Conservation (phyloP, 2,888 invertebrate species). For the Andrena fulva region DNA sequence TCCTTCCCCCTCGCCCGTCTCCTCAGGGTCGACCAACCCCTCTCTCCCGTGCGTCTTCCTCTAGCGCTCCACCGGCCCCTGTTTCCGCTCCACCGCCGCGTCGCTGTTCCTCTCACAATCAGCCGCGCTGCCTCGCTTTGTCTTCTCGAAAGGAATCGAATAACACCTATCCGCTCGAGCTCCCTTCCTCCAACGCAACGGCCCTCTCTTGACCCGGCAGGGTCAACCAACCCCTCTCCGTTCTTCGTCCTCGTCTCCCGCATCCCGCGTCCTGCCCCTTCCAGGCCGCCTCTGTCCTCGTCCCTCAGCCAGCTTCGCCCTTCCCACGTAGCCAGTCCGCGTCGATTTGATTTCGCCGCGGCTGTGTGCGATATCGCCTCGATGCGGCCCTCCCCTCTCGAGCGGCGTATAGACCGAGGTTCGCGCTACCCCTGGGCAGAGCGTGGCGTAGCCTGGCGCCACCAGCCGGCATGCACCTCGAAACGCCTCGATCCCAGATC, state of each 20-base stretch:
- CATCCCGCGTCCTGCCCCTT: background rate
- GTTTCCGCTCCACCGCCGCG: conserved; percentile 13
- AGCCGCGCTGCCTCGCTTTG: conserved; percentile 38
- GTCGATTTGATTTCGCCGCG: conserved; percentile 68
- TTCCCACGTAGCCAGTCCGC: conserved; percentile 33
- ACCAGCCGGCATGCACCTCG: conserved; percentile 76
- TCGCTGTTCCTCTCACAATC: conserved; percentile 24
- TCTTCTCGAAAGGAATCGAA: conserved; percentile 50
- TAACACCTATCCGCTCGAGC: conserved; percentile 36
- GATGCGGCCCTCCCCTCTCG: conserved; percentile 23
- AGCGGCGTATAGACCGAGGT: conserved; percentile 51
- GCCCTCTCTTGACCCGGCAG: conserved; percentile 49
- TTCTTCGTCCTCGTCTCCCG: conserved; percentile 20
- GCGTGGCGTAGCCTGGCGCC: conserved; percentile 80
- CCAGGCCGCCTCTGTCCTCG: background rate
- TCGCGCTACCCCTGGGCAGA: conserved; percentile 68
- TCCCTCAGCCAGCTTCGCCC: conserved; percentile 38
- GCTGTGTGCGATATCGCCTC: conserved; percentile 57
- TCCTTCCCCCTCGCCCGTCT: conserved; percentile 28
- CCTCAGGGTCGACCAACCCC: conserved; percentile 59
- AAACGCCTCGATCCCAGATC: conserved; percentile 73
- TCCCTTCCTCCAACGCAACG: conserved; percentile 8
- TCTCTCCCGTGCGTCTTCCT: conserved; percentile 53
- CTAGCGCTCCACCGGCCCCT: conserved; percentile 41
- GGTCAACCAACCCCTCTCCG: conserved; percentile 63